Percentiles rank a stretch among this genome's conserved stretches.
Conservation (phyloP, 1,140 invertebrate species). For the Hypsibius dujardini region DNA sequence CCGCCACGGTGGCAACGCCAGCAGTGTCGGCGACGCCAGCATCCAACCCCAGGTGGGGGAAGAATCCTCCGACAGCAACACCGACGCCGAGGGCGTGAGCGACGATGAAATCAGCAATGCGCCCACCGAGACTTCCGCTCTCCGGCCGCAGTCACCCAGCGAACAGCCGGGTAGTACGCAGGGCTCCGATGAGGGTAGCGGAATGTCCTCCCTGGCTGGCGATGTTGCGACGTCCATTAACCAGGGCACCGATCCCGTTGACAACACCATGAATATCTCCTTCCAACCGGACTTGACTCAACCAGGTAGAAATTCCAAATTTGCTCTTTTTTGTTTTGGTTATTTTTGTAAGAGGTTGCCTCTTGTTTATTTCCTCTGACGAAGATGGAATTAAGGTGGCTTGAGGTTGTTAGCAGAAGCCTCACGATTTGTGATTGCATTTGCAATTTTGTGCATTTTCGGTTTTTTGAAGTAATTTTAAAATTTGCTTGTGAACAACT, state of each 20-base stretch:
- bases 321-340: too few species aligned
- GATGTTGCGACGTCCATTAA: neutral
- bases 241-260: neutral
- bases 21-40: slow-evolving; percentile 21
- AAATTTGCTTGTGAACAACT: too few species aligned
- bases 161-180: neutral
- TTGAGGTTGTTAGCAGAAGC: too few species aligned
- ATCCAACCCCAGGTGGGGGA: slow-evolving; percentile 18
- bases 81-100: slow-evolving; percentile 21
- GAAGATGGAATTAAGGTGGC: too few species aligned
- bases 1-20: slow-evolving; percentile 23
- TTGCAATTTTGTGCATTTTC: too few species aligned
- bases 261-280: too few species aligned
- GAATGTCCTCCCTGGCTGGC: neutral
- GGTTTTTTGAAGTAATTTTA: too few species aligned
- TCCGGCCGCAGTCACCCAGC: neutral
- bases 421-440: too few species aligned
- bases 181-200: neutral
- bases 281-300: too few species aligned
- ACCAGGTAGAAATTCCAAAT: too few species aligned
- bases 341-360: too few species aligned
- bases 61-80: slow-evolving; percentile 16
- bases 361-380: too few species aligned
- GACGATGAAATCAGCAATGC: slow-evolving; percentile 22
- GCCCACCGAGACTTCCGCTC: slow-evolving; percentile 6